Conservation (phyloP, 2,888 invertebrate species). For the Hipparchia semele region DNA sequence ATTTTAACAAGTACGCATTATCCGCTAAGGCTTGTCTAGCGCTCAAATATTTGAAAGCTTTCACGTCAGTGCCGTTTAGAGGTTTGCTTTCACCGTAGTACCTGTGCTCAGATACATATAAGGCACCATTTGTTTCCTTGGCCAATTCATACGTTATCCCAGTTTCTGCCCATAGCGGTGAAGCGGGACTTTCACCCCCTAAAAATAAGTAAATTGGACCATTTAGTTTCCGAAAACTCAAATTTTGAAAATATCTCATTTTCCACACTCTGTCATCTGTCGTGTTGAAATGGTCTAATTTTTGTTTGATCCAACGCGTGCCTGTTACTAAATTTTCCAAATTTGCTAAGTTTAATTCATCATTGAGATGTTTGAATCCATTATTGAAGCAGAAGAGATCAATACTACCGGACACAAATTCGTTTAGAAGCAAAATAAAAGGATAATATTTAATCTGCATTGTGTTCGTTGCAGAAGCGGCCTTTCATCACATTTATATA, state of each 20-base stretch:
- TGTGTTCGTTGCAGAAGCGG: conserved; percentile 4
- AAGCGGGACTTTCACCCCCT: conserved; percentile 62
- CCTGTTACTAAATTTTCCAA: conserved; percentile 41
- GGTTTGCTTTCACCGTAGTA: conserved; percentile 73
- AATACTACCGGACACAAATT: conserved; percentile 45
- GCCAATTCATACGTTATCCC: conserved; percentile 66
- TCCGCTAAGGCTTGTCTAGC: conserved; percentile 70
- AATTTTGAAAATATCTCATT: conserved; percentile 68
- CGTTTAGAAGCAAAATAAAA: conserved; percentile 26
- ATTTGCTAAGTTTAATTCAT: conserved; percentile 47
- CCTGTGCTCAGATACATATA: conserved; percentile 68
- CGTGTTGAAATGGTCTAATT: conserved; percentile 65
- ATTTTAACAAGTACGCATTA: conserved; percentile 55
- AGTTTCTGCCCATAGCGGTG: conserved; percentile 55
- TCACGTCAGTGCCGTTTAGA: conserved; percentile 51
- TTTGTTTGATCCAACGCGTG: conserved; percentile 62
- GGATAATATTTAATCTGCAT: conserved; percentile 27
- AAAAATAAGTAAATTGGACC: conserved; percentile 68
- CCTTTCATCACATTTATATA: not conserved
- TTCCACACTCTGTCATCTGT: conserved; percentile 59
- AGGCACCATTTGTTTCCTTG: conserved; percentile 68
- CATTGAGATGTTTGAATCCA: conserved; percentile 53
- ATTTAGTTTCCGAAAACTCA: conserved; percentile 56
- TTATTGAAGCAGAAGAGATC: conserved; percentile 46
- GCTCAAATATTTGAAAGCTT: conserved; percentile 63